Conservation (phyloP, 2,888 invertebrate genomes). For the Achlya flavicornis region DNA sequence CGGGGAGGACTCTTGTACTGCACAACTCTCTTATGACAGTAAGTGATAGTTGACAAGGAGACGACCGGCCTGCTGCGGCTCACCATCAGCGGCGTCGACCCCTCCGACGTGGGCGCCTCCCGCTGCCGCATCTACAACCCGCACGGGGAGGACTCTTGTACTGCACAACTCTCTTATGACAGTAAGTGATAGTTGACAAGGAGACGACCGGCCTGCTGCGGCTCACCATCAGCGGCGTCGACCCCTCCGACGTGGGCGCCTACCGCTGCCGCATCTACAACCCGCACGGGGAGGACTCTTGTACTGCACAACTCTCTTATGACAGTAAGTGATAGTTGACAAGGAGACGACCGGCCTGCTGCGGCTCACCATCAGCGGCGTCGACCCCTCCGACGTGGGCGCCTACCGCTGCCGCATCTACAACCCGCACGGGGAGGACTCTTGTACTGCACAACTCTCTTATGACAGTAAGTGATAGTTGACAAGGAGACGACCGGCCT, state of each 20-base stretch:
- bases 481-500: conserved; percentile 86
- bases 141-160: conserved; percentile 92
- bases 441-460: conserved; percentile 90
- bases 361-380: conserved; percentile 90
- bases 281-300: conserved; percentile 92
- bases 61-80: conserved; percentile 92
- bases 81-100: conserved; percentile 90
- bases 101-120: conserved; percentile 93
- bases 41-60: conserved; percentile 50
- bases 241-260: conserved; percentile 91
- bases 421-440: conserved; percentile 93
- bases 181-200: conserved; percentile 78
- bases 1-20: conserved; percentile 92
- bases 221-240: conserved; percentile 90
- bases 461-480: conserved; percentile 88
- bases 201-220: conserved; percentile 90
- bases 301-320: conserved; percentile 90
- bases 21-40: conserved; percentile 92
- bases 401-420: conserved; percentile 92
- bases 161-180: conserved; percentile 91
- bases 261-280: conserved; percentile 93
- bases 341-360: conserved; percentile 88
- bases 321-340: conserved; percentile 85
- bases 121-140: conserved; percentile 92
- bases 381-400: conserved; percentile 92